Conservation (phyloP, 2,113 vertebrate genomes). For the Benitochromis conjunctus region DNA sequence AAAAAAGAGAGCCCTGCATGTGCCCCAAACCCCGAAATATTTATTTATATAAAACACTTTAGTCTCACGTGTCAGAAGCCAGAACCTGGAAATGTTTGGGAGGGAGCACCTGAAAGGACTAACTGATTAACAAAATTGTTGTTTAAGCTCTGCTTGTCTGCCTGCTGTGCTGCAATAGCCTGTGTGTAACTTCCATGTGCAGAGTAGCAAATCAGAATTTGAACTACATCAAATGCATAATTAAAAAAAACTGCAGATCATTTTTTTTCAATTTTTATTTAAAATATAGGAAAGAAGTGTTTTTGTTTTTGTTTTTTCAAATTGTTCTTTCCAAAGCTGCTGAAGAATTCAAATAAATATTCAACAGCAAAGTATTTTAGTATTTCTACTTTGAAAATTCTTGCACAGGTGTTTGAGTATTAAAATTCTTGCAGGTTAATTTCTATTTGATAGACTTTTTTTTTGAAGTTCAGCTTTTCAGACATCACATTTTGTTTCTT, state of each 20-base stretch:
- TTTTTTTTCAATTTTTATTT: neutral
- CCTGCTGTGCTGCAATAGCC: rapidly evolving
- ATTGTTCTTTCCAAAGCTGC: neutral
- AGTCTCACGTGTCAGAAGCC: neutral
- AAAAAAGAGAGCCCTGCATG: neutral
- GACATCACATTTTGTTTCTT: neutral
- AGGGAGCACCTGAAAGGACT: neutral
- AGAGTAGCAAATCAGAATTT: neutral
- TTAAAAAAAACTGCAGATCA: neutral
- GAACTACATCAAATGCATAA: neutral
- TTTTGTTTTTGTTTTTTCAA: neutral
- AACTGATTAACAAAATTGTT: neutral
- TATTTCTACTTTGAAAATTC: neutral
- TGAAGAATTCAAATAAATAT: neutral
- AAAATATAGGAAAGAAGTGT: neutral
- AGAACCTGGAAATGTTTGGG: neutral
- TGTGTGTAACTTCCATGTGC: neutral
- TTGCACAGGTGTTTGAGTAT: neutral
- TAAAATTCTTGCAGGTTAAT: neutral
- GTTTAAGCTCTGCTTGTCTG: neutral
- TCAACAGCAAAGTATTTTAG: neutral
- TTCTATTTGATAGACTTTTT: neutral
- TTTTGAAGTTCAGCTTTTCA: neutral
- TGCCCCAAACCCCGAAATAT: neutral
- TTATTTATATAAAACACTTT: neutral